These are phyloP conservation scores for Siniperca scherzeri DNA, from an alignment of 2,797 vertebrate genomes.

Conservation along the genomic window DNA sequence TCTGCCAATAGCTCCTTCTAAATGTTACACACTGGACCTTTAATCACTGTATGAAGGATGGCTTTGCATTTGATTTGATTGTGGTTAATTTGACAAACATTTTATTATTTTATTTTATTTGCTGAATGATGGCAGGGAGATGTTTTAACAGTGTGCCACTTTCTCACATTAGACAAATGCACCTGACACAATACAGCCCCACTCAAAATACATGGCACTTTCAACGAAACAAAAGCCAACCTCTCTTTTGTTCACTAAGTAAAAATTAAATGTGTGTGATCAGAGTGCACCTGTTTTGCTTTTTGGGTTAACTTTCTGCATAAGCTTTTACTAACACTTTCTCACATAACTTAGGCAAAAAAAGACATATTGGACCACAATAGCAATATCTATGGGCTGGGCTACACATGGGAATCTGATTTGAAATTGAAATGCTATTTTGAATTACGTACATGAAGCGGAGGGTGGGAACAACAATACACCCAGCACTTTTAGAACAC, in stretches of 20 bases:
- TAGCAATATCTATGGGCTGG: slow-evolving; percentile 36
- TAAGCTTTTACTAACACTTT: background rate
- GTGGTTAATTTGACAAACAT: slow-evolving; percentile 2
- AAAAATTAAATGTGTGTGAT: background rate
- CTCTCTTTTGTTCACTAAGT: background rate
- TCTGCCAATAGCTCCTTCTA: no score
- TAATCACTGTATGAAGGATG: slow-evolving; percentile 22
- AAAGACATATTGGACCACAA: slow-evolving; percentile 16
- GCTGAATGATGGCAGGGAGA: slow-evolving; percentile 31
- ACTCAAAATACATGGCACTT: background rate
- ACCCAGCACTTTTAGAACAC: slow-evolving; percentile 48
- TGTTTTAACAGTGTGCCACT: background rate
- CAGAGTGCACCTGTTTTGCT: background rate
- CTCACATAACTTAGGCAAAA: background rate
- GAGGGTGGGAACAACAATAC: slow-evolving; percentile 52
- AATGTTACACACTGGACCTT: background rate
- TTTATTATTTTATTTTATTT: background rate
- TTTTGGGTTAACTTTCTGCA: background rate
- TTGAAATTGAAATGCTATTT: slow-evolving; percentile 60
- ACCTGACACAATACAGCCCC: background rate
- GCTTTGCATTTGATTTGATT: slow-evolving; percentile 1
- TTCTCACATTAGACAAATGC: slow-evolving; percentile 10
- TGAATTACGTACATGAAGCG: slow-evolving; percentile 37
- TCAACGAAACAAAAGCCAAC: background rate
- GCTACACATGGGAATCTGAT: slow-evolving; percentile 52